Evolutionary conservation across 1,140 invertebrate species (phyloP).

Genomic region (Ostrea denselamellosa): DNA sequence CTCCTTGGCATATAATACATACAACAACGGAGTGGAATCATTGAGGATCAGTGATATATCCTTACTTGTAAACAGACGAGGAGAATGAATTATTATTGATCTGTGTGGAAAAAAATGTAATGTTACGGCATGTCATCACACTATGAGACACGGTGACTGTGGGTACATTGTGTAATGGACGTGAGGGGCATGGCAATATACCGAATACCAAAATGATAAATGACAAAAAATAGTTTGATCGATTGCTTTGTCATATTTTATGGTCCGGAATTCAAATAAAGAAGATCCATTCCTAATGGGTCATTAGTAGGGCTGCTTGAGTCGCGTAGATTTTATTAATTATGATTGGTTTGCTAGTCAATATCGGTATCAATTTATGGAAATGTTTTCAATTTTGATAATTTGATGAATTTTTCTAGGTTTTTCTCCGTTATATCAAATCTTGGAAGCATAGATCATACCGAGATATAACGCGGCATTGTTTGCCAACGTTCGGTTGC

Average conservation of each 20-base stretch:
- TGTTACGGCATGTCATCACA: not conserved
- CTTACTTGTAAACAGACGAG: not conserved
- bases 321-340: not conserved
- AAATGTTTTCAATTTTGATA: not conserved
- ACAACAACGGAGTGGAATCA: not conserved
- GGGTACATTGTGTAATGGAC: not conserved
- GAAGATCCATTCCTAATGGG: not conserved
- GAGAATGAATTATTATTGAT: conserved; percentile 10
- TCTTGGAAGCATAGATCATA: no score
- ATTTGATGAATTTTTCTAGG: not conserved
- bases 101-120: not conserved
- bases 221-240: not conserved
- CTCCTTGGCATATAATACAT: not conserved
- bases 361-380: not conserved
- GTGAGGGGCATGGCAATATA: not conserved
- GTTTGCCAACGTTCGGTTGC: no score
- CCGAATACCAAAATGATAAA: not conserved
- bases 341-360: not conserved
- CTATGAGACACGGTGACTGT: not conserved
- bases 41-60: not conserved
- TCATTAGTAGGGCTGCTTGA: not conserved
- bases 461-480: no score
- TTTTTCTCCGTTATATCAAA: no score
- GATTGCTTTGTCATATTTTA: not conserved
- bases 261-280: not conserved